Conservation (phyloP, 2,113 vertebrate genomes). For the Eulemur macaco region DNA sequence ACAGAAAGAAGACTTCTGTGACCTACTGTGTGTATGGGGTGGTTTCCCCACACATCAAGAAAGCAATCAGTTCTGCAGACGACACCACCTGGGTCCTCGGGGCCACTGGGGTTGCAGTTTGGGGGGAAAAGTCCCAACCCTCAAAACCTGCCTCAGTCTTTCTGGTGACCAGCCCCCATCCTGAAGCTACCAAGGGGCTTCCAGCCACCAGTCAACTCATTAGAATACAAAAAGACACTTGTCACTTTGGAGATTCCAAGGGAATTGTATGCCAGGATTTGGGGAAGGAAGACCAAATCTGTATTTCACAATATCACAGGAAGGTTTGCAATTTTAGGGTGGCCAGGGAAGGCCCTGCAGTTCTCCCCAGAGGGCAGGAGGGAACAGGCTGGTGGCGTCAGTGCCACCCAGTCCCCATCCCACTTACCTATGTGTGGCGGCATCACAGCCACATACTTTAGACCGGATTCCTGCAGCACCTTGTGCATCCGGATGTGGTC, state of each 20-base stretch:
- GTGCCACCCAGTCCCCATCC: background rate
- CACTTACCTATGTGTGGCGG: slow-evolving; percentile 92
- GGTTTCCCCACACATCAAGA: too few species aligned
- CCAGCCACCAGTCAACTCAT: background rate
- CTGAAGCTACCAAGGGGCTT: background rate
- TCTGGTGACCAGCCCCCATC: background rate
- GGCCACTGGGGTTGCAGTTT: too few species aligned
- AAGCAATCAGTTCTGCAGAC: too few species aligned
- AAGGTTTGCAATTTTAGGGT: background rate
- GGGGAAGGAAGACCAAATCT: background rate
- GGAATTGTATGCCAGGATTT: background rate
- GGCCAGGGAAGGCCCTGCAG: background rate
- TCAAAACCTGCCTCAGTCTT: background rate
- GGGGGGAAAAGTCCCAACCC: background rate
- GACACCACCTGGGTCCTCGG: too few species aligned
- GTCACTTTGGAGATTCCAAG: background rate
- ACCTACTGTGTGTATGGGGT: too few species aligned
- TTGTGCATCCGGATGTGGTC: slow-evolving; percentile 93
- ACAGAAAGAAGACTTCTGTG: too few species aligned
- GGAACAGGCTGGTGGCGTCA: background rate
- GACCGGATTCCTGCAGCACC: slow-evolving; percentile 87
- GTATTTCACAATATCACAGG: background rate
- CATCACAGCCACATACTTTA: slow-evolving; percentile 93
- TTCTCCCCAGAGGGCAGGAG: background rate
- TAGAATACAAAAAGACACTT: background rate